Conservation (phyloP, 2,888 invertebrate species). For the Fragum sueziense region DNA sequence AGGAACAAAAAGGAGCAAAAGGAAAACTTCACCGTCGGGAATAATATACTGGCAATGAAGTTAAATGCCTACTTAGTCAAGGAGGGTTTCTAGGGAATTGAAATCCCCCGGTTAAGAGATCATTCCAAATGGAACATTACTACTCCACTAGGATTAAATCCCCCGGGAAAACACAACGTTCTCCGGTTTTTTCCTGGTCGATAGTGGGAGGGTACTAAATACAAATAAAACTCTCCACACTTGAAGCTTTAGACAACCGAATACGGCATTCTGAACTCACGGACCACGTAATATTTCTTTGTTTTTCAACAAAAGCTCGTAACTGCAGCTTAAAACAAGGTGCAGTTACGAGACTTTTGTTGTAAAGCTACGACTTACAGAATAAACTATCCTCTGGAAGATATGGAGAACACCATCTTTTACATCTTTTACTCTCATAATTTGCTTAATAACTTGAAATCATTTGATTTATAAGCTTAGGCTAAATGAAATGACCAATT, state of each 20-base stretch:
- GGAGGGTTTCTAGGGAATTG: conserved; percentile 45
- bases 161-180: conserved; percentile 34
- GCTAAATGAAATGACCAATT: too few relatives aligned
- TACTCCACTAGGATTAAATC: conserved; percentile 42
- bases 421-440: too few relatives aligned
- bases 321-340: too few relatives aligned
- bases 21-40: conserved; percentile 28
- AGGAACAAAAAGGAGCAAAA: conserved; percentile 14
- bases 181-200: conserved; percentile 14
- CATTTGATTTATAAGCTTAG: too few relatives aligned
- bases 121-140: conserved; percentile 53
- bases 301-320: too few relatives aligned
- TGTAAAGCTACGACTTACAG: too few relatives aligned
- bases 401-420: too few relatives aligned
- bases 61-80: conserved; percentile 56
- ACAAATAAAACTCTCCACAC: not conserved
- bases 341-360: too few relatives aligned
- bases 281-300: not conserved
- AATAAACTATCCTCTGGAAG: too few relatives aligned
- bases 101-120: conserved; percentile 29
- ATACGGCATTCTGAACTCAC: not conserved
- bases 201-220: conserved; percentile 17
- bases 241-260: not conserved
- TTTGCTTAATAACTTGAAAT: too few relatives aligned
- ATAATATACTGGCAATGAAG: conserved; percentile 50